phyloP scores from a whole-genome alignment of 2,113 vertebrate genomes.

The Brachypteracias leptosomus region DNA sequence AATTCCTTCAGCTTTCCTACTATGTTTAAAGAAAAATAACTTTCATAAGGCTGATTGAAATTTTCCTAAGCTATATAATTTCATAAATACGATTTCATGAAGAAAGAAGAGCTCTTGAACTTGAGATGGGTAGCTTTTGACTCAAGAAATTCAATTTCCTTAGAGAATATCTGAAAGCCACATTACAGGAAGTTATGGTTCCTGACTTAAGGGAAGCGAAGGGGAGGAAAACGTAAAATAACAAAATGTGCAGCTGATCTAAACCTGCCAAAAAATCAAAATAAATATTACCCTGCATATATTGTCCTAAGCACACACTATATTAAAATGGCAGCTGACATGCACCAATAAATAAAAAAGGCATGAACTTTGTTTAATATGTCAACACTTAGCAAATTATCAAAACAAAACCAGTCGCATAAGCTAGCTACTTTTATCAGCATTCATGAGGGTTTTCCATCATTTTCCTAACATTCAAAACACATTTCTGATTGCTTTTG shows the following conservation, averaged over 20 bases:
- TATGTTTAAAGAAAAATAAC: slow-evolving; percentile 17
- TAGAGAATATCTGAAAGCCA: slow-evolving; percentile 55
- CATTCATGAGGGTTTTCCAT: neutral
- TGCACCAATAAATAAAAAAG: neutral
- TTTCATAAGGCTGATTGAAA: slow-evolving; percentile 50
- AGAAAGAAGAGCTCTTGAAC: slow-evolving; percentile 56
- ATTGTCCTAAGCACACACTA: neutral
- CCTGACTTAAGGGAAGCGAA: slow-evolving; percentile 55
- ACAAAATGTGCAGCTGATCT: slow-evolving; percentile 37
- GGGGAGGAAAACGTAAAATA: slow-evolving; percentile 62
- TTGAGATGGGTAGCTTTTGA: slow-evolving; percentile 51
- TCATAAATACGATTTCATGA: slow-evolving; percentile 40
- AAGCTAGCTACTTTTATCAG: neutral
- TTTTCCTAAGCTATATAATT: slow-evolving; percentile 48
- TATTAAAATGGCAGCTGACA: neutral
- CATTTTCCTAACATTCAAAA: neutral
- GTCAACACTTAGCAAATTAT: neutral
- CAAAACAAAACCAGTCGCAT: neutral
- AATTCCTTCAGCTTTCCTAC: slow-evolving; percentile 12
- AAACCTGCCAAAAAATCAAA: slow-evolving; percentile 40
- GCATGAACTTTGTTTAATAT: neutral
- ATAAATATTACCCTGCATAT: slow-evolving; percentile 35
- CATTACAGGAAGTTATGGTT: slow-evolving; percentile 64
- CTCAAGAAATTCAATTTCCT: slow-evolving; percentile 66
- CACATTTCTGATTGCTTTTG: neutral